Evolutionary conservation across 2,113 vertebrate genomes (phyloP).

Genomic region (Colius striatus): DNA sequence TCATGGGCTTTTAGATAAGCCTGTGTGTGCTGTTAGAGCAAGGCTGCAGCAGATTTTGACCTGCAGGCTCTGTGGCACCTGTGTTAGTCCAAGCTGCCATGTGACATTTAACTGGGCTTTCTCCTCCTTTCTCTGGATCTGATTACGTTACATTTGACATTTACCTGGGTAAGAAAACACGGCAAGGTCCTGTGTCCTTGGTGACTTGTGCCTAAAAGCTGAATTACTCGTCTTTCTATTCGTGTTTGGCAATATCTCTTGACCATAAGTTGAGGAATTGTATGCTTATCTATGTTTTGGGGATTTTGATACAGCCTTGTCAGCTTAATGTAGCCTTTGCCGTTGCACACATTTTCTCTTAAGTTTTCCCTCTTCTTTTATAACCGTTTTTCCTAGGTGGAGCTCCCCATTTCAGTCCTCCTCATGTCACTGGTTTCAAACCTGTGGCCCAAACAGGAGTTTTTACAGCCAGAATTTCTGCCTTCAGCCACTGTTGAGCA

Average conservation of each 20-base stretch:
- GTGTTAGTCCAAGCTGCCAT: constrained; percentile 1
- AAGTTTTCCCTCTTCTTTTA: not conserved
- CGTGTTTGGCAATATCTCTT: not conserved
- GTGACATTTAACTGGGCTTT: constrained; percentile 47
- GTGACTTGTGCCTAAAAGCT: not conserved
- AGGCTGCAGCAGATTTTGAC: not conserved
- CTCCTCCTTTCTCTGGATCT: constrained; percentile 31
- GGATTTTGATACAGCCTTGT: not conserved
- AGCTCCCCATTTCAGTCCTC: not conserved
- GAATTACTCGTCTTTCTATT: not conserved
- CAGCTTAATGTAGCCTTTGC: not conserved
- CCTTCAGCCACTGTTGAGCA: not conserved
- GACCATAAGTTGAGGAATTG: not conserved
- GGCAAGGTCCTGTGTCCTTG: not conserved
- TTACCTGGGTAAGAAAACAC: constrained; percentile 34
- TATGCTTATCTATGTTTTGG: not conserved
- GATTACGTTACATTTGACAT: constrained; percentile 49
- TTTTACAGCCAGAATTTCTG: not conserved
- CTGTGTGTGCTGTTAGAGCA: accelerated
- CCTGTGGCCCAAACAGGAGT: not conserved
- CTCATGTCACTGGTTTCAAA: not conserved
- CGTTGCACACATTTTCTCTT: not conserved
- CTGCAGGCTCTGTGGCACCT: not conserved
- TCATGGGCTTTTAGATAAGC: not conserved
- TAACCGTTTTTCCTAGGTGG: not conserved